Conservation (phyloP, 2,888 invertebrate species). For the Cantharis lateralis region DNA sequence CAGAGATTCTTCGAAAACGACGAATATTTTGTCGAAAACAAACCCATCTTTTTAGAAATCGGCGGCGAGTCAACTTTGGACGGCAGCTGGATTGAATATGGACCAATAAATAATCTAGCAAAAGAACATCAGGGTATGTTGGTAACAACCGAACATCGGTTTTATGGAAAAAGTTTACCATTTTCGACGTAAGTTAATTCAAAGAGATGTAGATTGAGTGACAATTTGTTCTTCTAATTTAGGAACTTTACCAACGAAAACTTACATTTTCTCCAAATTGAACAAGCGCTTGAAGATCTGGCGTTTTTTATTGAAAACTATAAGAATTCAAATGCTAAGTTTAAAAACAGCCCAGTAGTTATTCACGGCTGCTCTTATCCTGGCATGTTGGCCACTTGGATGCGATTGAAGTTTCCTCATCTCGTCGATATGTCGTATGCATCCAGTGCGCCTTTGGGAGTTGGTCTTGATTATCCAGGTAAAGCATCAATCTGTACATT, state of each 20-base stretch:
- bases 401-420: constrained; percentile 63
- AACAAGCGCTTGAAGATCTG: neutral
- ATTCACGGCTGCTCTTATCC: constrained; percentile 66
- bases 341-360: constrained; percentile 31
- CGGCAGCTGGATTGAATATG: constrained; percentile 61
- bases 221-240: neutral
- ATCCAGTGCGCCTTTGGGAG: constrained; percentile 60
- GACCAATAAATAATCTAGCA: constrained; percentile 68
- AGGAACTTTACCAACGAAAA: neutral
- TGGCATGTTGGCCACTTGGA: constrained; percentile 66
- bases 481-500: neutral
- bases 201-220: neutral
- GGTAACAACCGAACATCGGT: constrained; percentile 81
- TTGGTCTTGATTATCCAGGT: constrained; percentile 7
- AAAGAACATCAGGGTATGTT: constrained; percentile 63
- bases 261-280: neutral
- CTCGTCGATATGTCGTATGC: constrained; percentile 62
- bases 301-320: neutral
- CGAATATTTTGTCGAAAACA: constrained; percentile 57
- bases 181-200: constrained; percentile 46
- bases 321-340: neutral
- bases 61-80: constrained; percentile 78
- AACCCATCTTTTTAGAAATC: constrained; percentile 68
- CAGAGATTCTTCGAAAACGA: constrained; percentile 62
- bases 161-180: constrained; percentile 76